Base-by-base conservation (phyloP, 2,797 vertebrate species). In the Eurystomus glaucurus region DNA sequence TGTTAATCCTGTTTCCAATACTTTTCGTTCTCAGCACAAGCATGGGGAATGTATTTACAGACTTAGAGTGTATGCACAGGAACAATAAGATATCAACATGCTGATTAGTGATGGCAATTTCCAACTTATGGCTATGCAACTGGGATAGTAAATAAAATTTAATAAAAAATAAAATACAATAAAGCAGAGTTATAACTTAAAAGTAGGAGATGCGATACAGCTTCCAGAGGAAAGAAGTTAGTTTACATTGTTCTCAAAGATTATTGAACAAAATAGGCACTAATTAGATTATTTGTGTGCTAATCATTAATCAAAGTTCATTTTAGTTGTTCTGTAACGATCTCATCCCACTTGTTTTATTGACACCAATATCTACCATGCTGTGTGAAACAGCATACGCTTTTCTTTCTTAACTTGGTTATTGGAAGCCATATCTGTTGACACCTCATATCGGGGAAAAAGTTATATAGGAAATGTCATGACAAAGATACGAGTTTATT, bases 1-100 rank as follows among this genome's bases (percentile, higher is more conserved):
- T 60, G 5, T 74, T 62, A 39, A 57, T 23, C 39, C 26, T 88
- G 22, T 66, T 91, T 93, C 85, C 41, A 77, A 22, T 52, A 22
- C 28, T 85, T 80, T 87, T 81, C 11, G 19, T 86, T 88, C 70
- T 50, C 31, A 68, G 23, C 23, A n/a, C 26, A 82, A 52, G 45
- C 46, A 29, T 31, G 48, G 46, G 69, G 55, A 87, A 85, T 55
- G 7, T 17, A 60, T 83, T 94, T 91, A 39, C 75, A 91, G 64
- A 61, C 10, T 0, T 20, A 35, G 26, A 78, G 17, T 54, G 17
- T 37, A 60, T 16, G 21, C 61, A 62, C 22, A 90, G 84, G 64
- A 57, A 83, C 43, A 92, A 66, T 84, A 71, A 88, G 31, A 25
- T 74, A 75, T 39, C 46, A 94, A 37, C 23, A 41, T 0, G 0